These are phyloP conservation scores for Orchesellides sinensis DNA, from an alignment of 2,888 invertebrate species.

Conservation along the genomic window DNA sequence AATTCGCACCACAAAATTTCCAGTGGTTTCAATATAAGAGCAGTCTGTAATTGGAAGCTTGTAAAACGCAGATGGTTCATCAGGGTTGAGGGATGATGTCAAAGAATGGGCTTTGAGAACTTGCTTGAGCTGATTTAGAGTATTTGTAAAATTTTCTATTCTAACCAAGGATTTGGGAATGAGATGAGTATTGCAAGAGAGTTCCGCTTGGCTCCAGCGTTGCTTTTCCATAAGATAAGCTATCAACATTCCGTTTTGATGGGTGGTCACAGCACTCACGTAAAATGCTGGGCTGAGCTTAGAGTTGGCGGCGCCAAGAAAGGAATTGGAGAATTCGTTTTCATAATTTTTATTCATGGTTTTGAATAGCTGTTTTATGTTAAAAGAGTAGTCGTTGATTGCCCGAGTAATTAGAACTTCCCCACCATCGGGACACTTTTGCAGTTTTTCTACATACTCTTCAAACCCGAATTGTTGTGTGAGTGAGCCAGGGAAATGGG, in stretches of 20 bases:
- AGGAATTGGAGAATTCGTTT: slow-evolving; percentile 68
- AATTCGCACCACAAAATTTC: slow-evolving; percentile 66
- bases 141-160: slow-evolving; percentile 60
- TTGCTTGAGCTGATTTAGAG: slow-evolving; percentile 43
- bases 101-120: slow-evolving; percentile 29
- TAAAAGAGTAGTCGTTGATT: slow-evolving; percentile 64
- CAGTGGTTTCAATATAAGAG: slow-evolving; percentile 61
- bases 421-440: slow-evolving; percentile 53
- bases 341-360: slow-evolving; percentile 71
- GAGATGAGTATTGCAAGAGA: slow-evolving; percentile 58
- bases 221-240: slow-evolving; percentile 70
- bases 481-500: slow-evolving; percentile 66
- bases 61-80: slow-evolving; percentile 63
- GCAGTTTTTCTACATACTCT: slow-evolving; percentile 59
- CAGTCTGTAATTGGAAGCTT: slow-evolving; percentile 69
- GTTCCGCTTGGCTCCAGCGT: slow-evolving; percentile 68
- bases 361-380: slow-evolving; percentile 70
- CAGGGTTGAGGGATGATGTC: slow-evolving; percentile 31
- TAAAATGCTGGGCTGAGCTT: slow-evolving; percentile 70
- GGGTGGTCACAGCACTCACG: slow-evolving; percentile 70
- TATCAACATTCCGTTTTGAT: slow-evolving; percentile 70
- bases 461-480: slow-evolving; percentile 64
- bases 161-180: slow-evolving; percentile 64
- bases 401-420: slow-evolving; percentile 3
- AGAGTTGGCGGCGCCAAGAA: slow-evolving; percentile 47